A percentile compares a stretch with the other conserved stretches of the same genome.
Conservation (phyloP, 1,140 invertebrate species). For the Drosophila fuyamai region DNA sequence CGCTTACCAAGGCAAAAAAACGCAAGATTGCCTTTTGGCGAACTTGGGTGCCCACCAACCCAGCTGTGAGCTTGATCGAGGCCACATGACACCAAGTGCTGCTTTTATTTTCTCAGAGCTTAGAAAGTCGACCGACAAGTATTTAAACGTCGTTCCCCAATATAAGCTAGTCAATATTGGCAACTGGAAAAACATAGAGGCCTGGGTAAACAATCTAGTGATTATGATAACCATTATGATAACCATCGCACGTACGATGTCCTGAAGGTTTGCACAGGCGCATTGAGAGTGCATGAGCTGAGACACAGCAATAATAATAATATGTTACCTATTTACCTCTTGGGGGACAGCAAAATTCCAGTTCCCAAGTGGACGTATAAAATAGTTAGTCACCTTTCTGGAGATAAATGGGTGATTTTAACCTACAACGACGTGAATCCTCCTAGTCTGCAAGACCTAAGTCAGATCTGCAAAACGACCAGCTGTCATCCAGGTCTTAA, state of each 20-base stretch:
- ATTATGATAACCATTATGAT: not conserved
- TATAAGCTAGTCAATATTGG: slow-evolving; percentile 35
- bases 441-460: not conserved
- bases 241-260: not conserved
- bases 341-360: slow-evolving; percentile 4
- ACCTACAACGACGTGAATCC: slow-evolving; percentile 34
- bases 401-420: slow-evolving; percentile 13
- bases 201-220: slow-evolving; percentile 21
- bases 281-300: slow-evolving; percentile 28
- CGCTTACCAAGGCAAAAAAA: too few relatives aligned
- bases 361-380: slow-evolving; percentile 48
- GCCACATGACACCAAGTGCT: slow-evolving; percentile 42
- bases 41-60: slow-evolving; percentile 20
- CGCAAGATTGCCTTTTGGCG: not conserved
- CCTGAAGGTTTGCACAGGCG: slow-evolving; percentile 42
- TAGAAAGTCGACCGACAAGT: slow-evolving; percentile 24
- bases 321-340: slow-evolving; percentile 16
- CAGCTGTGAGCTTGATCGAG: slow-evolving; percentile 34
- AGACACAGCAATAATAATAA: not conserved
- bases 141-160: slow-evolving; percentile 43
- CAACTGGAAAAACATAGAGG: slow-evolving; percentile 56
- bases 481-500: not conserved
- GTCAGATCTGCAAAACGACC: not conserved
- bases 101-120: slow-evolving; percentile 12
- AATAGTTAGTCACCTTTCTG: slow-evolving; percentile 21